Conservation (phyloP, 2,888 invertebrate species). For the Tinea pellionella region DNA sequence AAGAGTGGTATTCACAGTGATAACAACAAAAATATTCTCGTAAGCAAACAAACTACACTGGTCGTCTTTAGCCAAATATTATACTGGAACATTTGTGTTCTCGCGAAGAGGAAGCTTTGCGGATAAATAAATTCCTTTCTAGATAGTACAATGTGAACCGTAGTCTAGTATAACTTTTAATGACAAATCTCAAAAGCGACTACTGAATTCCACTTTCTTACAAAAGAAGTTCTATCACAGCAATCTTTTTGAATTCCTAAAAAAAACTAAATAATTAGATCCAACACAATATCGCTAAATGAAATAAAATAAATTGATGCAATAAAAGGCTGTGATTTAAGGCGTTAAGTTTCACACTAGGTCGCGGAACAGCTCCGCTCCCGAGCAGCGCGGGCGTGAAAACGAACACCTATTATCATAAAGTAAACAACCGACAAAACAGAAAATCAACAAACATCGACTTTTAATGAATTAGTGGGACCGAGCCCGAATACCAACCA, state of each 20-base stretch:
- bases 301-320: slow-evolving; percentile 42
- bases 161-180: slow-evolving; percentile 54
- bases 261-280: background rate
- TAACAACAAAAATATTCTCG: slow-evolving; percentile 63
- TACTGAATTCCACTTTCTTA: background rate
- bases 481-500: slow-evolving; percentile 58
- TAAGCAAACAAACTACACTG: no score
- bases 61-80: no score
- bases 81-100: no score
- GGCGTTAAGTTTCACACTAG: slow-evolving; percentile 67
- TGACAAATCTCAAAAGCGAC: slow-evolving; percentile 28
- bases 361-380: slow-evolving; percentile 29
- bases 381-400: slow-evolving; percentile 30
- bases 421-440: slow-evolving; percentile 56
- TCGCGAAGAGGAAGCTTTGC: background rate
- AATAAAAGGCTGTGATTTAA: slow-evolving; percentile 56
- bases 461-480: slow-evolving; percentile 62
- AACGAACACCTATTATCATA: slow-evolving; percentile 67
- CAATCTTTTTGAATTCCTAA: background rate
- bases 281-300: slow-evolving; percentile 41
- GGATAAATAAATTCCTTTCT: background rate
- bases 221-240: background rate
- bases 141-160: background rate
- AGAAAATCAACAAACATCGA: slow-evolving; percentile 61
- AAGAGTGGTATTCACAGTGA: slow-evolving; percentile 56